phyloP scores from a whole-genome alignment of 1,140 invertebrate species.

The Drosophila guanche region DNA sequence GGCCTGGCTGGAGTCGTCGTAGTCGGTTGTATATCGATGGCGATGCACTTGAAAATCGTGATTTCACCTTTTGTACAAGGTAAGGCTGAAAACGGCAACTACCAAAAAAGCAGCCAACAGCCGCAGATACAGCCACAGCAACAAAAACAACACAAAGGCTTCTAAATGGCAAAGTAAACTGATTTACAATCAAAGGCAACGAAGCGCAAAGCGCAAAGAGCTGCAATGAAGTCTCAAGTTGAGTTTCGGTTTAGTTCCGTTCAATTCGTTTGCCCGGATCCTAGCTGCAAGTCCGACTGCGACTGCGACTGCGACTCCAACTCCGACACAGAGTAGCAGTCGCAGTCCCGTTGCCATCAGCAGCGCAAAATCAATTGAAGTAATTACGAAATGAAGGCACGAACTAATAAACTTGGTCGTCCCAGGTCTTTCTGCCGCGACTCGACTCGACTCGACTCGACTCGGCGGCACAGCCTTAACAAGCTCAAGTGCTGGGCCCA shows the following conservation, averaged over 20 bases:
- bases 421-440: conserved; percentile 55
- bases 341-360: conserved; percentile 65
- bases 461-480: conserved; percentile 55
- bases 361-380: conserved; percentile 80
- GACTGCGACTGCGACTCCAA: conserved; percentile 1
- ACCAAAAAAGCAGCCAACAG: conserved; percentile 26
- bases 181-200: conserved; percentile 82
- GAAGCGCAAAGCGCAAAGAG: conserved; percentile 70
- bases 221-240: conserved; percentile 58
- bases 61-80: conserved; percentile 78
- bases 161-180: conserved; percentile 82
- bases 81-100: conserved; percentile 38
- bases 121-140: conserved; percentile 37
- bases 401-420: conserved; percentile 82
- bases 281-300: conserved; percentile 12
- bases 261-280: conserved; percentile 62
- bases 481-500: conserved; percentile 42
- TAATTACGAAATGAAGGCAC: conserved; percentile 82
- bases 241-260: conserved; percentile 51
- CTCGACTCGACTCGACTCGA: conserved; percentile 53
- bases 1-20: too few relatives aligned
- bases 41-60: conserved; percentile 82
- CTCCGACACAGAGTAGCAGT: neutral
- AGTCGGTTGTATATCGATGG: conserved; percentile 71
- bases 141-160: conserved; percentile 67